A percentile compares a stretch with the other conserved stretches of the same genome.
Conservation (phyloP, 1,140 invertebrate species). For the Adoxophyes honmai region DNA sequence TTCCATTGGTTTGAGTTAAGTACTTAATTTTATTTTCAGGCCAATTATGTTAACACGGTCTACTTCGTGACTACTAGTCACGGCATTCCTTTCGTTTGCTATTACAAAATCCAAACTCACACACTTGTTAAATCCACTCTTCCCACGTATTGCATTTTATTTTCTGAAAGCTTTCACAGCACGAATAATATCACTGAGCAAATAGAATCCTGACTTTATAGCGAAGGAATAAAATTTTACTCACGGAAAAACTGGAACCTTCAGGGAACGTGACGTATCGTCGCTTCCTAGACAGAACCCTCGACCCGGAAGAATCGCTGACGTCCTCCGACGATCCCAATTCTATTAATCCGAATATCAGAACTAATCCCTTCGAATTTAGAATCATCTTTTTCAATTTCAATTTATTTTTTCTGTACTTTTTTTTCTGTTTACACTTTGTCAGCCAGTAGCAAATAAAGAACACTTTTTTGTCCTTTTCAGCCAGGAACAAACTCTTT, state of each 20-base stretch:
- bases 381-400: not conserved
- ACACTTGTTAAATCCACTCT: no score
- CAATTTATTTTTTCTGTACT: not conserved
- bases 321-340: not conserved
- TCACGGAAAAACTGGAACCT: conserved; percentile 84
- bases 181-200: no score
- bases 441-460: not conserved
- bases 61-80: no score
- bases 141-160: no score
- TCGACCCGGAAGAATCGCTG: conserved; percentile 19
- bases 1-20: no score
- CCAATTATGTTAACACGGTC: no score
- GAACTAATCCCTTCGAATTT: not conserved
- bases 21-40: no score
- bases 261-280: conserved; percentile 85
- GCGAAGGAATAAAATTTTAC: conserved; percentile 56
- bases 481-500: not conserved
- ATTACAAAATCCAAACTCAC: no score
- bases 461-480: not conserved
- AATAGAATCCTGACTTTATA: no score
- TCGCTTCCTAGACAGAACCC: conserved; percentile 76
- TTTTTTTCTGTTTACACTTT: no score
- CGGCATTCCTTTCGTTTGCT: no score
- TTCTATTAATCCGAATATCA: not conserved
- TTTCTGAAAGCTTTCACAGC: no score